Evolutionary conservation across 1,140 invertebrate genomes (phyloP).

Genomic region (Drosophila malerkotliana): DNA sequence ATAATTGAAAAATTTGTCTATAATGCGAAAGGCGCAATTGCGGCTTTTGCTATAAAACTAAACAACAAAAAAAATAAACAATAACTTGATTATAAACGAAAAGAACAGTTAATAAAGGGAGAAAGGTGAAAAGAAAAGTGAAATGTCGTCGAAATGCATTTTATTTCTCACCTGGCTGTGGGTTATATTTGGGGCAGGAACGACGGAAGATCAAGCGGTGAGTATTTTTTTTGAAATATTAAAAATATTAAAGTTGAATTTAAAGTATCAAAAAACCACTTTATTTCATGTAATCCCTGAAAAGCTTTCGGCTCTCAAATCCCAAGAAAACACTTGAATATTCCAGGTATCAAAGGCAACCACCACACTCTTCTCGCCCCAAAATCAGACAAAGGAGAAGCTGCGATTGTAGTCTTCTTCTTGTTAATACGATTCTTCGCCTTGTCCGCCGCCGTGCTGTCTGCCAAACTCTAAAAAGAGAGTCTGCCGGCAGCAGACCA

Average conservation of each 20-base stretch:
- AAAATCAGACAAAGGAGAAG: slow-evolving; percentile 28
- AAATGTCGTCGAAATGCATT: slow-evolving; percentile 56
- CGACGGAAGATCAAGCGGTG: slow-evolving; percentile 38
- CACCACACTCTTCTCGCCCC: neutral
- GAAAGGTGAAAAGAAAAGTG: slow-evolving; percentile 20
- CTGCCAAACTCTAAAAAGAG: slow-evolving; percentile 50
- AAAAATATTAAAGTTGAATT: too few relatives aligned
- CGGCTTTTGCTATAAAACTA: neutral
- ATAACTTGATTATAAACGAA: neutral
- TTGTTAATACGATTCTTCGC: slow-evolving; percentile 10
- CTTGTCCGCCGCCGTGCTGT: slow-evolving; percentile 52
- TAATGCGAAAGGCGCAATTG: slow-evolving; percentile 14
- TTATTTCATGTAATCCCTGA: neutral
- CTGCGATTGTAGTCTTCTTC: slow-evolving; percentile 21
- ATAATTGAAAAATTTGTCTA: slow-evolving; percentile 19
- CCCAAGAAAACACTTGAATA: slow-evolving; percentile 82
- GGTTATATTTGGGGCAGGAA: slow-evolving; percentile 27
- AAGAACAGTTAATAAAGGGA: slow-evolving; percentile 17
- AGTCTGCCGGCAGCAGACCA: slow-evolving; percentile 36
- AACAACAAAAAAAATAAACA: neutral
- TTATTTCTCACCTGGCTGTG: slow-evolving; percentile 46
- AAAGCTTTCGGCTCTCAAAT: slow-evolving; percentile 50
- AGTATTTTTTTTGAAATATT: slow-evolving; percentile 10
- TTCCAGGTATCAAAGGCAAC: slow-evolving; percentile 73
- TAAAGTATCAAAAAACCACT: too few relatives aligned